Evolutionary conservation across 1,140 invertebrate species (phyloP), one percentile per base, ranked within the genome.

Genomic region (Zaprionus vittiger): DNA sequence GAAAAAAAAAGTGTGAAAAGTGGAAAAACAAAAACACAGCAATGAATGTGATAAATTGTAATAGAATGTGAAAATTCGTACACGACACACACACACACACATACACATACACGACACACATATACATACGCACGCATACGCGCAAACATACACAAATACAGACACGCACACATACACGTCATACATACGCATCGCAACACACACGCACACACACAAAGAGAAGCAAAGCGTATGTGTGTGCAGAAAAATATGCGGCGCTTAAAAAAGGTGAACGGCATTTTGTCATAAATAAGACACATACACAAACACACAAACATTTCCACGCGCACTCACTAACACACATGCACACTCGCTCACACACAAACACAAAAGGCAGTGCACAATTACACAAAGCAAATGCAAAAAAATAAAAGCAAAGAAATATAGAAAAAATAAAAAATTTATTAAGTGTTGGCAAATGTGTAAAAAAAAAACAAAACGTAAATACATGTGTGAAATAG

Each of bases 201-300:
- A 56, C 26, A 56, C 26, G 63, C 54, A n/a, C 24, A 56, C 24
- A 44, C 20, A 22, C 31, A 72, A 54, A 77, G 59, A 74, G 49
- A 69, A 78, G 73, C 83, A 81, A 72, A 65, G 69, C 84, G 83
- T 87, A 87, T 87, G 83, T 87, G 83, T 87, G 81, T 84, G 84
- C 84, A 89, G 84, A 89, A 89, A 89, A 89, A 90, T 84, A 90
- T 90, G 85, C 85, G 85, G 85, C 85, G 85, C 79, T 90, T 90
- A 84, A 90, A 90, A 85, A 90, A 90, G 85, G 85, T 90, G 85
- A 90, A 90, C 85, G 85, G 85, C 85, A 90, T 80, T 89, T 87
- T 83, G 83, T 87, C 65, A 71, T 44, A 63, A 74, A 71, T 56
- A 79, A 75, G 20, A 67, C 55, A 80, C 24, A 73, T 26, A 61